Evolutionary conservation across 1,140 invertebrate genomes (phyloP).

Genomic region (Drosophila sp.): DNA sequence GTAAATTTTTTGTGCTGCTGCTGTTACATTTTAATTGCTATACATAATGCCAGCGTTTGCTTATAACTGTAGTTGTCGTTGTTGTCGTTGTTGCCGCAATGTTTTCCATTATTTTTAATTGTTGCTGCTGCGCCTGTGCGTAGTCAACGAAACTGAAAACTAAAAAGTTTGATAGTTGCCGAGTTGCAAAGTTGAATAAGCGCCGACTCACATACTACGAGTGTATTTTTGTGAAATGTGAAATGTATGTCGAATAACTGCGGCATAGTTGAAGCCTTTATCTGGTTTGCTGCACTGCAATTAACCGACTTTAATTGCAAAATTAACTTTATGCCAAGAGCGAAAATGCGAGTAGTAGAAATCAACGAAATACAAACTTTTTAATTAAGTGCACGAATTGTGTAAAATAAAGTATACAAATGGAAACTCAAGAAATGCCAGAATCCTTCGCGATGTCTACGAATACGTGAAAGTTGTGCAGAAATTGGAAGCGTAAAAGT

Average conservation of each 20-base stretch:
- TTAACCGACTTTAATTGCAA: slow-evolving; percentile 60
- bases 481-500: too few species aligned
- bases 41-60: slow-evolving; percentile 68
- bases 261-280: slow-evolving; percentile 20
- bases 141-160: slow-evolving; percentile 12
- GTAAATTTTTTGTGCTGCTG: slow-evolving; percentile 46
- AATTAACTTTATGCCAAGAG: slow-evolving; percentile 45
- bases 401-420: slow-evolving; percentile 16
- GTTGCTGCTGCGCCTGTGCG: slow-evolving; percentile 52
- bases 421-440: slow-evolving; percentile 6
- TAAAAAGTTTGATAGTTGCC: too few species aligned
- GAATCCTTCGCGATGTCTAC: not conserved
- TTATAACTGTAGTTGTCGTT: slow-evolving; percentile 25
- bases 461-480: not conserved
- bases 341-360: slow-evolving; percentile 36
- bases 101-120: slow-evolving; percentile 79
- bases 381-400: slow-evolving; percentile 52
- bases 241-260: slow-evolving; percentile 5
- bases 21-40: slow-evolving; percentile 78
- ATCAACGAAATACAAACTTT: slow-evolving; percentile 51
- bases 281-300: slow-evolving; percentile 23
- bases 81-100: slow-evolving; percentile 31
- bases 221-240: slow-evolving; percentile 3
- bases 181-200: slow-evolving; percentile 31
- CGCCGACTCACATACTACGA: slow-evolving; percentile 9